Conservation (phyloP, 1,140 invertebrate genomes). For the Nasonia vitripennis region DNA sequence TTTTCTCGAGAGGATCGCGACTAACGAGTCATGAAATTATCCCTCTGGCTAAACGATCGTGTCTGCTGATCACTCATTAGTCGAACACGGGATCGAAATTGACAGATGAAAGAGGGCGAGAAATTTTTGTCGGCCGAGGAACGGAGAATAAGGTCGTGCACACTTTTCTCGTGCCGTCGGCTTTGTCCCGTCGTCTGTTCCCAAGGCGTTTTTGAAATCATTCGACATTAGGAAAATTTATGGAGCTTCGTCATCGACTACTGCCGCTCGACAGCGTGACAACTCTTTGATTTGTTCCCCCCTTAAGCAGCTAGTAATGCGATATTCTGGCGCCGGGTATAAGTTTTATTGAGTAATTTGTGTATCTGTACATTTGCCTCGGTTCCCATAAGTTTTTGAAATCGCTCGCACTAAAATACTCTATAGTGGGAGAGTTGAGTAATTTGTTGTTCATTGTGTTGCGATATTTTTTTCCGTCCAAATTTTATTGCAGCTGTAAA, state of each 20-base stretch:
- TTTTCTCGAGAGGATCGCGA: not conserved
- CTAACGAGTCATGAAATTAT: not conserved
- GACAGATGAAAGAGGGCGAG: not conserved
- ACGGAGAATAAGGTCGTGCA: constrained; percentile 21
- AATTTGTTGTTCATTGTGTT: too few relatives aligned
- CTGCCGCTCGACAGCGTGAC: constrained; percentile 9
- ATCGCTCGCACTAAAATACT: not conserved
- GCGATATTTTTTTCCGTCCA: too few relatives aligned
- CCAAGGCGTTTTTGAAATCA: constrained; percentile 36
- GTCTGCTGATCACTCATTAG: not conserved
- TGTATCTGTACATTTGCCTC: not conserved
- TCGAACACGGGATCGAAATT: not conserved
- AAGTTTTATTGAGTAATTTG: constrained; percentile 44
- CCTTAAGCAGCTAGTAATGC: not conserved
- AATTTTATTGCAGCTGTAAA: too few relatives aligned
- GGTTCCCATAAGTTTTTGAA: constrained; percentile 29
- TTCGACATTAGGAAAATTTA: constrained; percentile 47
- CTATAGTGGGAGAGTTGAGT: not conserved
- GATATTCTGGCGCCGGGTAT: not conserved
- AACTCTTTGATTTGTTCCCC: constrained; percentile 36
- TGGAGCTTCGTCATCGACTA: constrained; percentile 43
- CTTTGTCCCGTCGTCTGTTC: constrained; percentile 6
- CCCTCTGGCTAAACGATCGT: not conserved
- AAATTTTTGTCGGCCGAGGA: not conserved
- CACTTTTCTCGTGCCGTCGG: not conserved